Conservation (phyloP, 2,888 invertebrate genomes). For the Drosophila leonis region DNA sequence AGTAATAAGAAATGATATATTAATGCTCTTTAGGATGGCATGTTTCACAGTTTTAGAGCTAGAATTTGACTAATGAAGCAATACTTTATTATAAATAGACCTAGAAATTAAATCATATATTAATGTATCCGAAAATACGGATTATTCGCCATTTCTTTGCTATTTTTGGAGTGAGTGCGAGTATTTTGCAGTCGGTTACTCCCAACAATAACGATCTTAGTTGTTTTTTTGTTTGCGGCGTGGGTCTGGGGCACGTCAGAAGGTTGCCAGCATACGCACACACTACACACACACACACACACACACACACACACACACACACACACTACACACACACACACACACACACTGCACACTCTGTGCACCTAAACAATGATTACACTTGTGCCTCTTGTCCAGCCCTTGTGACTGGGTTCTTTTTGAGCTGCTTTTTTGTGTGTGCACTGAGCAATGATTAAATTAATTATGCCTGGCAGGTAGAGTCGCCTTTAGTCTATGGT, state of each 20-base stretch:
- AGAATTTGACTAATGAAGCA: too few species aligned
- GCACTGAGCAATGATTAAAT: slow-evolving; percentile 80
- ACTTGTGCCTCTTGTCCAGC: slow-evolving; percentile 57
- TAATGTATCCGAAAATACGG: neutral
- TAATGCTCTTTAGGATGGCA: neutral
- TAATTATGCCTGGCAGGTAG: slow-evolving; percentile 78
- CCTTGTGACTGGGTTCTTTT: slow-evolving; percentile 23
- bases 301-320: neutral
- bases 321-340: neutral
- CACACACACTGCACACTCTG: neutral
- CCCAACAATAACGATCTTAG: neutral
- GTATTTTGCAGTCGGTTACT: neutral
- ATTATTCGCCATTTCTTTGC: neutral
- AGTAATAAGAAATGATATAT: neutral
- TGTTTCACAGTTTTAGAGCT: neutral
- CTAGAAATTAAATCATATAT: neutral
- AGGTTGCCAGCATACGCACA: slow-evolving; percentile 39
- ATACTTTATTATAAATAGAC: neutral
- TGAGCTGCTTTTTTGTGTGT: slow-evolving; percentile 30
- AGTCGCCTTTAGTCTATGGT: slow-evolving; percentile 22
- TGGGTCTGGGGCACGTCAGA: slow-evolving; percentile 76
- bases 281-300: neutral
- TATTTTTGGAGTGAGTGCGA: neutral
- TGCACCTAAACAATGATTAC: slow-evolving; percentile 52
- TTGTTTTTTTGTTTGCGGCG: slow-evolving; percentile 47